A percentile compares a stretch with the other conserved stretches of the same genome.
Evolutionary conservation across 2,113 vertebrate genomes (phyloP).

Genomic region (Mus pahari): DNA sequence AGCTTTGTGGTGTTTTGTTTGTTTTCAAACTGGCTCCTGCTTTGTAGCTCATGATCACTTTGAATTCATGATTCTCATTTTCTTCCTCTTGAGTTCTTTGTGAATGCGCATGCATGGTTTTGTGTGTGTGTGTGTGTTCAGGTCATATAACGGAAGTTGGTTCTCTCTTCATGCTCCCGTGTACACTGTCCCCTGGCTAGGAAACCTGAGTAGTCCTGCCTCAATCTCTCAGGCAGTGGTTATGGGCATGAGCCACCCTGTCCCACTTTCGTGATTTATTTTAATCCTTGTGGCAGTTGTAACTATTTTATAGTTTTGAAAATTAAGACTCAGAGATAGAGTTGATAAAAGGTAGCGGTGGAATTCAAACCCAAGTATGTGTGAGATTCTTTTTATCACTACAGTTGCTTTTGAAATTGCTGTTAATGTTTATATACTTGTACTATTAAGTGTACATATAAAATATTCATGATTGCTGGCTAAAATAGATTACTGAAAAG

Average conservation of each 20-base stretch:
- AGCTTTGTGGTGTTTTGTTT: background rate
- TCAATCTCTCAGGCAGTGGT: background rate
- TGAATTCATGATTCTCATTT: background rate
- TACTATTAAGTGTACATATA: slow-evolving; percentile 29
- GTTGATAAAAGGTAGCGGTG: slow-evolving; percentile 9
- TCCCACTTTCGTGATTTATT: slow-evolving; percentile 5
- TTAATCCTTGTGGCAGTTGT: slow-evolving; percentile 23
- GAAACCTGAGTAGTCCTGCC: background rate
- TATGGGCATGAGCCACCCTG: background rate
- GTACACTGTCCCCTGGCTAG: background rate
- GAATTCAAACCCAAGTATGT: slow-evolving; percentile 31
- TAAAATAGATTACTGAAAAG: background rate
- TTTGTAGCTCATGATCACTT: background rate
- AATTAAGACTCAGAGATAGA: slow-evolving; percentile 47
- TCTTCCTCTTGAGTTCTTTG: background rate
- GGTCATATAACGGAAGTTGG: background rate
- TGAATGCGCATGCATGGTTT: no score
- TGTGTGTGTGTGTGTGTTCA: background rate
- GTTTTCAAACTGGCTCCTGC: background rate
- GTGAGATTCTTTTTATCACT: slow-evolving; percentile 21
- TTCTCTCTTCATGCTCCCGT: background rate
- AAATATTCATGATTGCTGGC: background rate
- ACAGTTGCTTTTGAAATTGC: slow-evolving; percentile 45
- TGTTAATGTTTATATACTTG: slow-evolving; percentile 7
- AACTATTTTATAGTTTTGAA: slow-evolving; percentile 25